phyloP scores from a whole-genome alignment of 1,140 invertebrate species.

The Aethina tumida region DNA sequence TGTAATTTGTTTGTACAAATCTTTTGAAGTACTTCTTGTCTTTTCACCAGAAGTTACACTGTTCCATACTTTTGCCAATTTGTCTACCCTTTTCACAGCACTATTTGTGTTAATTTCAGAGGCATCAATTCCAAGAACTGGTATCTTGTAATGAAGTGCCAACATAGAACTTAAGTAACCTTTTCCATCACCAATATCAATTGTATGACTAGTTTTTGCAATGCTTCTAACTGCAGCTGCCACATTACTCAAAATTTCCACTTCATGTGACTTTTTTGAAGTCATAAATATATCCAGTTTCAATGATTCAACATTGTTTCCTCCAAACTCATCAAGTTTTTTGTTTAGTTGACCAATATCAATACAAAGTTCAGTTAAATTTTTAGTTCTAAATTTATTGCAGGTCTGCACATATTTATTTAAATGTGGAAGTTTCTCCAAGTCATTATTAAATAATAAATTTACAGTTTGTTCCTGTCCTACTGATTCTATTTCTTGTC shows the following conservation, averaged over 20 bases:
- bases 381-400: constrained; percentile 31
- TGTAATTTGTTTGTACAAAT: constrained; percentile 39
- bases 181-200: constrained; percentile 81
- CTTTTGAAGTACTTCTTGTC: constrained; percentile 16
- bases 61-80: constrained; percentile 46
- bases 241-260: constrained; percentile 44
- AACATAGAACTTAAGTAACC: constrained; percentile 71
- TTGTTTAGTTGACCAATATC: constrained; percentile 34
- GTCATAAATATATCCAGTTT: constrained; percentile 58
- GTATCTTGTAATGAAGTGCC: constrained; percentile 55
- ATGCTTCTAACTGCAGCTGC: constrained; percentile 30
- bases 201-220: constrained; percentile 40
- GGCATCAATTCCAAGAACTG: constrained; percentile 71
- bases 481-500: constrained; percentile 40
- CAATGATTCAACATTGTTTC: constrained; percentile 17
- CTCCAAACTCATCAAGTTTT: constrained; percentile 33
- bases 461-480: constrained; percentile 35
- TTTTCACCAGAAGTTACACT: constrained; percentile 25
- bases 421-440: constrained; percentile 15
- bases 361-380: constrained; percentile 36
- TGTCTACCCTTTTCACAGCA: constrained; percentile 48
- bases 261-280: constrained; percentile 76
- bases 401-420: constrained; percentile 29
- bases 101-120: constrained; percentile 51
- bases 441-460: constrained; percentile 34